phyloP scores from a whole-genome alignment of 2,113 vertebrate genomes.

The Chrysochloris asiatica region DNA sequence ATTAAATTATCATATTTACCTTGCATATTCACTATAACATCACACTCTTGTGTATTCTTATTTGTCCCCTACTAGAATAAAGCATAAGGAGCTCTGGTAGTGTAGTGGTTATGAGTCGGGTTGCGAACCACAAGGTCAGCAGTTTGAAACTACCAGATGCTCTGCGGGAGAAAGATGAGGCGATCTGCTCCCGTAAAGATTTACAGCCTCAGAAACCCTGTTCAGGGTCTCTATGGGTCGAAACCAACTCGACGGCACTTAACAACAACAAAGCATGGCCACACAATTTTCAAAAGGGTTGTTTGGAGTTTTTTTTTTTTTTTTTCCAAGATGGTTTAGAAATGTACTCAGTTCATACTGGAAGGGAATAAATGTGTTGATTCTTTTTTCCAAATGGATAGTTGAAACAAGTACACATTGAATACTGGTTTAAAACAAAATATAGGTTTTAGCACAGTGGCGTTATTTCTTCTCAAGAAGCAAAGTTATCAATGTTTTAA shows the following conservation, averaged over 20 bases:
- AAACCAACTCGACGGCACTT: no score
- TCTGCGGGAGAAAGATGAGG: no score
- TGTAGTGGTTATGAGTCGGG: no score
- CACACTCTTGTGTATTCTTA: neutral
- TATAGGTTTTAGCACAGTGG: neutral
- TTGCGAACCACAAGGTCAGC: no score
- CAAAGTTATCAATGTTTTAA: neutral
- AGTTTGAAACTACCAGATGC: no score
- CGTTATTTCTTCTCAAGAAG: neutral
- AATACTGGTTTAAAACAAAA: no score
- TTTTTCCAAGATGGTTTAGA: conserved; percentile 36
- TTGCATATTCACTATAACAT: neutral
- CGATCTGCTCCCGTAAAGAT: no score
- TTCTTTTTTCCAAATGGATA: neutral
- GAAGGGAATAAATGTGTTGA: neutral
- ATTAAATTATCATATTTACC: conserved; percentile 47
- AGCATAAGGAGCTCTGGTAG: neutral
- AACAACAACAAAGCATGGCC: no score
- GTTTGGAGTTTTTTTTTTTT: neutral
- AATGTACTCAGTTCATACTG: neutral
- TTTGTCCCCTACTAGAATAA: neutral
- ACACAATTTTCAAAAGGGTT: conserved; percentile 37
- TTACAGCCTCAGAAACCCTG: no score
- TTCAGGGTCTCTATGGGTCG: no score
- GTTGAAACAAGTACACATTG: neutral